Evolutionary conservation across 2,888 invertebrate species (phyloP).

Genomic region (Andrena marginata): DNA sequence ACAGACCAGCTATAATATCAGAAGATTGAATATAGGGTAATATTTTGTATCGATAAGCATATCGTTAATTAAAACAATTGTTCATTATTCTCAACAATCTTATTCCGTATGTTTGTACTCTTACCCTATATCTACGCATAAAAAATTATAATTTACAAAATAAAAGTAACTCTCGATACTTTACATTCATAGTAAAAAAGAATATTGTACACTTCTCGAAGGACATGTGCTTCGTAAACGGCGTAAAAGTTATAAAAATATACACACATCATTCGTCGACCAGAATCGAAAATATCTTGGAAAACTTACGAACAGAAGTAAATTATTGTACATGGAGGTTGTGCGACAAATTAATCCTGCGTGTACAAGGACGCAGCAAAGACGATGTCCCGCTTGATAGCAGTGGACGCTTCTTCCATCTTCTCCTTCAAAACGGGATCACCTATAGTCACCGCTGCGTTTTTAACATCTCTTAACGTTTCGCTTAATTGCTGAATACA

Average conservation of each 20-base stretch:
- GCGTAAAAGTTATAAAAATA: conserved; percentile 46
- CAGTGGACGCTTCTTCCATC: conserved; percentile 97
- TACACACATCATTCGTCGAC: conserved; percentile 19
- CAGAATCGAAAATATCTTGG: conserved; percentile 19
- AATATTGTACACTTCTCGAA: conserved; percentile 20
- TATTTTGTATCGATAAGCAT: conserved; percentile 60
- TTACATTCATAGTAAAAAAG: conserved; percentile 16
- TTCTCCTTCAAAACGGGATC: conserved; percentile 96
- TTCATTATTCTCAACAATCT: conserved; percentile 41
- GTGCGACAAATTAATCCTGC: conserved; percentile 78
- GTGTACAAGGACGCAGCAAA: conserved; percentile 99
- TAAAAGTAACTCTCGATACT: conserved; percentile 18
- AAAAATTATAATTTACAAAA: conserved; percentile 35
- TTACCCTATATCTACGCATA: conserved; percentile 26
- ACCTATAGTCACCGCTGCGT: conserved; percentile 96
- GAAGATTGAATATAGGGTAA: conserved; percentile 49
- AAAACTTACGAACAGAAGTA: conserved; percentile 30
- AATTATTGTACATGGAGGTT: conserved; percentile 34
- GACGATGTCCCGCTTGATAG: conserved; percentile 98
- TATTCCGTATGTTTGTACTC: conserved; percentile 44
- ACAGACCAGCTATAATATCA: conserved; percentile 85
- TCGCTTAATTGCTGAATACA: conserved; percentile 81
- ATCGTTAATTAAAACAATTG: conserved; percentile 56
- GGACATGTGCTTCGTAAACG: neutral
- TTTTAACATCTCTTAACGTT: conserved; percentile 94